phyloP scores from a whole-genome alignment of 2,888 invertebrate genomes.

The Ceramica pisi region DNA sequence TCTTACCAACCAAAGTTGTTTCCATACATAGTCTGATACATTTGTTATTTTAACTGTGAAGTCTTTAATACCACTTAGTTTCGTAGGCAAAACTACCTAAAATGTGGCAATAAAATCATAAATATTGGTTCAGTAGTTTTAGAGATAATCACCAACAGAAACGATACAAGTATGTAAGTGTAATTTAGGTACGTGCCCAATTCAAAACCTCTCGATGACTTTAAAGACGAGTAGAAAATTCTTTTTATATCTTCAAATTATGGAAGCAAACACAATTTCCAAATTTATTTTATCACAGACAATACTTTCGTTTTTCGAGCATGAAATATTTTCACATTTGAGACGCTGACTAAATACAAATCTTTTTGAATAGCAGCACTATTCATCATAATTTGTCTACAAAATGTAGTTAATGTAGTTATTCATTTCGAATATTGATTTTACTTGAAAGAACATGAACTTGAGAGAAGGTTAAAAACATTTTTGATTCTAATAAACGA shows the following conservation, averaged over 20 bases:
- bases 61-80: no score
- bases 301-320: background rate
- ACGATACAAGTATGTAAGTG: background rate
- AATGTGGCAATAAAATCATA: background rate
- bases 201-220: background rate
- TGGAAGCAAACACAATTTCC: background rate
- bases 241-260: background rate
- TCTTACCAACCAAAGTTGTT: background rate
- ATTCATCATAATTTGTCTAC: constrained; percentile 7
- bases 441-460: constrained; percentile 2
- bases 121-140: background rate
- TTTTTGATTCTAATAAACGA: constrained; percentile 11
- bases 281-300: constrained; percentile 23
- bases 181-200: background rate
- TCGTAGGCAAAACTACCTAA: no score
- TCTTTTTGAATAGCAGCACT: background rate
- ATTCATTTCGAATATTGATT: constrained; percentile 41
- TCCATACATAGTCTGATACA: no score
- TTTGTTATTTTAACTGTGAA: no score
- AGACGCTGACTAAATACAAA: constrained; percentile 28
- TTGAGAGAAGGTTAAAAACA: constrained; percentile 8
- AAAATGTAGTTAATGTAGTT: constrained; percentile 6
- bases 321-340: constrained; percentile 37
- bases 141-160: background rate
- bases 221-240: background rate